These are phyloP conservation scores for Hypotaenidia okinawae DNA, from an alignment of 2,797 vertebrate genomes.

Conservation along the genomic window DNA sequence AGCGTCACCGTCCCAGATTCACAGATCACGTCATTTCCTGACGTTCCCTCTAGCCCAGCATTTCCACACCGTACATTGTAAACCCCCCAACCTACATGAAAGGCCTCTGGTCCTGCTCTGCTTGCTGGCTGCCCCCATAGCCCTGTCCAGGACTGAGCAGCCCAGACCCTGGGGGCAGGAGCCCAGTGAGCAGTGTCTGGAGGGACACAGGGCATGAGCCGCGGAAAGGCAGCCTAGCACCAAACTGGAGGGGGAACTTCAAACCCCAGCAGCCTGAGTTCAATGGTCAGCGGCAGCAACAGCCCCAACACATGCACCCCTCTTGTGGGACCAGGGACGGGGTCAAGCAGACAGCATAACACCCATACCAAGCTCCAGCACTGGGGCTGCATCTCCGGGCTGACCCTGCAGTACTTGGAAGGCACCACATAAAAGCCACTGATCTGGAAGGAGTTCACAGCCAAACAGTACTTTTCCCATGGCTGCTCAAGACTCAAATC, in stretches of 20 bases:
- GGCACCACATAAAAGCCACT: neutral
- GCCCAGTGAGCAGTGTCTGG: rapidly evolving
- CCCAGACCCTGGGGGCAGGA: rapidly evolving
- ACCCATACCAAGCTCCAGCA: rapidly evolving
- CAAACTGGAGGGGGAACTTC: neutral
- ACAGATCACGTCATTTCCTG: neutral
- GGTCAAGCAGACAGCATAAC: neutral
- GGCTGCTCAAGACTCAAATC: rapidly evolving
- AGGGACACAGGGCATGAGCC: neutral
- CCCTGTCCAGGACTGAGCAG: neutral
- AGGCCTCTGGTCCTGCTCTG: neutral
- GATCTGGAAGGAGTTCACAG: neutral
- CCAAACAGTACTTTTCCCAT: neutral
- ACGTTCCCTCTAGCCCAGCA: neutral
- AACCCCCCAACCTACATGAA: neutral
- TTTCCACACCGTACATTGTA: neutral
- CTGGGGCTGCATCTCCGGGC: neutral
- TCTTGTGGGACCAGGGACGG: rapidly evolving
- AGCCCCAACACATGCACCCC: neutral
- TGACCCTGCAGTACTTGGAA: neutral
- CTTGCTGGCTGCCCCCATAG: neutral
- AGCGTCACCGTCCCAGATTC: neutral
- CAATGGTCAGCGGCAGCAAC: neutral
- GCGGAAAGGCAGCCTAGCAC: neutral
- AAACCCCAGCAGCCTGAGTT: neutral